Conservation (phyloP, 2,888 invertebrate genomes). For the Venustoraphidia nigricollis region DNA sequence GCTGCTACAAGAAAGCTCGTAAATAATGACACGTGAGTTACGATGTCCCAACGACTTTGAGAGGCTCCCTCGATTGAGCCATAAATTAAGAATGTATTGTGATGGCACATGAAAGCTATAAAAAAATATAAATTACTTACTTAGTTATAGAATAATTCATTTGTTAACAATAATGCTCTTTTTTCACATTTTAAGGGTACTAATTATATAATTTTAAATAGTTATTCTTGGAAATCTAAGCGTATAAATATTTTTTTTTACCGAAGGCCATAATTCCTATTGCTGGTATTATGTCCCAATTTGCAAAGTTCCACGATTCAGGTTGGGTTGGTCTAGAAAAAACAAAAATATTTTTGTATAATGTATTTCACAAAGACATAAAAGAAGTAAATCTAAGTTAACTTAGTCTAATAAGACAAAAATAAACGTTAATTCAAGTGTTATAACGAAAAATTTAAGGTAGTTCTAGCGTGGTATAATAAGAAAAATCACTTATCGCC, state of each 20-base stretch:
- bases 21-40: slow-evolving; percentile 64
- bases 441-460: not conserved
- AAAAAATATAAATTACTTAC: slow-evolving; percentile 12
- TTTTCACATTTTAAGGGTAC: no score
- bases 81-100: slow-evolving; percentile 73
- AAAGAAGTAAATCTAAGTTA: not conserved
- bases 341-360: slow-evolving; percentile 4
- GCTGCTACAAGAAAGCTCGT: slow-evolving; percentile 56
- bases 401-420: slow-evolving; percentile 1
- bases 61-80: slow-evolving; percentile 61
- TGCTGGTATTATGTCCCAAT: slow-evolving; percentile 57
- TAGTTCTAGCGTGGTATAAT: no score
- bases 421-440: slow-evolving; percentile 6
- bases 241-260: no score
- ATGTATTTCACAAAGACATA: not conserved
- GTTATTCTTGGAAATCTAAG: no score
- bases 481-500: no score
- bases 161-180: not conserved
- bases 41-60: slow-evolving; percentile 61
- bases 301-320: slow-evolving; percentile 56
- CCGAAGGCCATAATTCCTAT: slow-evolving; percentile 77
- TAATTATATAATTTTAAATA: not conserved
- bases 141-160: not conserved
- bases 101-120: slow-evolving; percentile 81
- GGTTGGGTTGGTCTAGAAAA: slow-evolving; percentile 39